Base-by-base conservation (phyloP, 2,113 vertebrate genomes). In the Catharus fuscescens region DNA sequence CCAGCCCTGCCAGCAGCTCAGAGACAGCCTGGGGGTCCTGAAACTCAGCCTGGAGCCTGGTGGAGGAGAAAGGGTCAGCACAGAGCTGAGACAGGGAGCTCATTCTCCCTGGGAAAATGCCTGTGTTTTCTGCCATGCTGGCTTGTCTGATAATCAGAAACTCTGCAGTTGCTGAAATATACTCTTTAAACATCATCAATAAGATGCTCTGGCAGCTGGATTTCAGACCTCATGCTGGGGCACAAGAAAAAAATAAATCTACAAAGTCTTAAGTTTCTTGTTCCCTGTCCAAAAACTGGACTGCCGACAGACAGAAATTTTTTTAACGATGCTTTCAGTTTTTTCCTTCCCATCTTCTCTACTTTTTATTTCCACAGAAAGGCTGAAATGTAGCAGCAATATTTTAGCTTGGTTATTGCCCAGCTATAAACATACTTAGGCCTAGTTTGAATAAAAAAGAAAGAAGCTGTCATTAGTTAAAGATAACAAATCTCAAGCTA, bases 401-500 rank as follows among this genome's bases (percentile, higher is more conserved):
- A 47, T 42, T 80, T 94, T n/a, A 23, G 29, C 59, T 86, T 4
- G 1, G 19, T 60, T 56, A 21, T 40, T 66, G 20, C 48, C 14
- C 32, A 59, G 8, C 52, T 89, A 42, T 59, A 78, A 65, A 83
- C 26, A 82, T n/a, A 5, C 44, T 85, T 67, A 66, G 23, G 9
- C 47, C 16, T 92, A 67, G 70, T 91, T 90, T 92, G 40, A 91
- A 86, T 84, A 13, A 74, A 83, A 92, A 48, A 26, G 26, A 40
- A 73, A 88, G 52, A 84, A 25, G 5, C 56, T 81, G 36, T 82
- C 83, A 73, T 93, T 94, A 92, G 65, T 90, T 92, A 91, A 95
- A 93, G 87, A 83, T 87, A 88, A 93, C 85, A 95, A 96, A 94
- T 94, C 79, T 71, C 65, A 54, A 34, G 42, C 44, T 94, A 42